Conservation (phyloP, 2,888 invertebrate genomes). For the Coleophora deauratella region DNA sequence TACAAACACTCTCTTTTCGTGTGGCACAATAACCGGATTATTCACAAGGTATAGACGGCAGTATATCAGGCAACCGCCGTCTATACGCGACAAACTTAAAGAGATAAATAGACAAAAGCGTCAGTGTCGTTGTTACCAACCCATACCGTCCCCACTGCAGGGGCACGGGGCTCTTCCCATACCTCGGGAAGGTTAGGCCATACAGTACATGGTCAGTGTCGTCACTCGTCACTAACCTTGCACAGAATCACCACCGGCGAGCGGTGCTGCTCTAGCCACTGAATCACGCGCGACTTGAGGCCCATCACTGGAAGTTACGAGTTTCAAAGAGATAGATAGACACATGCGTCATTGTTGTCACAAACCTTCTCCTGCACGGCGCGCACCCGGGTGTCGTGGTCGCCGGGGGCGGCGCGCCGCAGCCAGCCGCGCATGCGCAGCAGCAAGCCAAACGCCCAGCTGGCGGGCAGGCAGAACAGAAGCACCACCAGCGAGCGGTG, state of each 20-base stretch:
- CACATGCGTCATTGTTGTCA: too few species aligned
- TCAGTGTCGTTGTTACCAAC: too few species aligned
- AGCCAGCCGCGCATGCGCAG: constrained; percentile 49
- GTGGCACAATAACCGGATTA: too few species aligned
- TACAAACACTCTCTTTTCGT: too few species aligned
- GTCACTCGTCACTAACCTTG: constrained; percentile 77
- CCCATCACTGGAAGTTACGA: constrained; percentile 34
- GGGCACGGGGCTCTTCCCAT: constrained; percentile 62
- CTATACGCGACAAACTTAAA: too few species aligned
- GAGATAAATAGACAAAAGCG: too few species aligned
- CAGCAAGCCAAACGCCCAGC: constrained; percentile 73
- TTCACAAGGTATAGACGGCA: too few species aligned
- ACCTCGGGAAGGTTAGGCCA: constrained; percentile 43
- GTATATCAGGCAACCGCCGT: too few species aligned
- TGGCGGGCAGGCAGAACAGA: constrained; percentile 79
- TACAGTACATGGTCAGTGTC: constrained; percentile 48
- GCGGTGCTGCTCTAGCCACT: constrained; percentile 76
- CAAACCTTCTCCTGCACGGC: constrained; percentile 60
- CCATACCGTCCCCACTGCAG: constrained; percentile 48
- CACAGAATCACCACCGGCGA: constrained; percentile 77
- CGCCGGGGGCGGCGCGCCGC: constrained; percentile 41
- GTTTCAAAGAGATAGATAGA: too few species aligned
- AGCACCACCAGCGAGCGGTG: constrained; percentile 77
- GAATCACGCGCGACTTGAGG: constrained; percentile 43
- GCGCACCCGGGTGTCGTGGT: constrained; percentile 59